Percentiles rank a stretch among this genome's conserved stretches.
phyloP scores from a whole-genome alignment of 2,888 invertebrate species.

The Podabrus alpinus region DNA sequence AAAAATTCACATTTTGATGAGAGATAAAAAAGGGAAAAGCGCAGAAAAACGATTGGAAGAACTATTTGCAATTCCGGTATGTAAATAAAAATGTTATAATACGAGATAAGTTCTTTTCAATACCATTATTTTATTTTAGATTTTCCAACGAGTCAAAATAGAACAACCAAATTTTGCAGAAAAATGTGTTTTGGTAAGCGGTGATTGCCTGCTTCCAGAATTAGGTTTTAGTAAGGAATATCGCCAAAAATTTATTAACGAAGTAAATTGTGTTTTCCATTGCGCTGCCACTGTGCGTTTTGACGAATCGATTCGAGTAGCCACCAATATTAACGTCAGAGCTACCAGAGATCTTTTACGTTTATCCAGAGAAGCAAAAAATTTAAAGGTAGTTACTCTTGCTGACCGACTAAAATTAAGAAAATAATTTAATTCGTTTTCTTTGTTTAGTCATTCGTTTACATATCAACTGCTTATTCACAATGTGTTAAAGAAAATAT shows the following conservation, averaged over 20 bases:
- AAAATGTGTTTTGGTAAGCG: conserved; percentile 60
- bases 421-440: not conserved
- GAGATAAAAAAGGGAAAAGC: conserved; percentile 47
- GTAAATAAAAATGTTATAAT: conserved; percentile 35
- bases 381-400: conserved; percentile 59
- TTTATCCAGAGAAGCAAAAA: conserved; percentile 58
- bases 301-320: conserved; percentile 57
- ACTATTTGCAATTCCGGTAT: conserved; percentile 64
- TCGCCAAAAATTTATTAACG: conserved; percentile 54
- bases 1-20: conserved; percentile 46
- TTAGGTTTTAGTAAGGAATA: conserved; percentile 57
- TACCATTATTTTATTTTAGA: conserved; percentile 43
- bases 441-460: conserved; percentile 33
- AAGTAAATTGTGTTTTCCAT: conserved; percentile 57
- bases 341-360: conserved; percentile 57
- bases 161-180: conserved; percentile 53
- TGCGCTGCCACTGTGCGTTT: conserved; percentile 62
- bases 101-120: not conserved
- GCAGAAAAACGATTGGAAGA: conserved; percentile 54
- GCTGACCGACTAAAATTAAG: not conserved
- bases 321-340: conserved; percentile 58
- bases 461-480: conserved; percentile 44
- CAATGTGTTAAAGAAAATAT: conserved; percentile 40
- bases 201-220: conserved; percentile 56
- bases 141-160: conserved; percentile 57